Evolutionary conservation across 2,797 vertebrate species (phyloP).

Genomic region (Hoplostethus atlanticus): DNA sequence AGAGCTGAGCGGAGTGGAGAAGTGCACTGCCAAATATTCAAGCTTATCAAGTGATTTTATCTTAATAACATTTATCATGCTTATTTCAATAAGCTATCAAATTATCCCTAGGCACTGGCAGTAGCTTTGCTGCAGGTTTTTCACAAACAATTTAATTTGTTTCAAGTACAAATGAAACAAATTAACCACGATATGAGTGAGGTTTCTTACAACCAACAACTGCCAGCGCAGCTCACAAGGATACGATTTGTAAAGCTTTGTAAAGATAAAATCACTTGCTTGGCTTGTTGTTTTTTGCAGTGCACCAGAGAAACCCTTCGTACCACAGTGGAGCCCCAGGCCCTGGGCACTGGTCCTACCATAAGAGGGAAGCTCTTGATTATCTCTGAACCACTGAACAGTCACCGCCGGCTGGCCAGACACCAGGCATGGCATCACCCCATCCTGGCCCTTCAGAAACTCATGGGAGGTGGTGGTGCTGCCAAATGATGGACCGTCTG

Average conservation of each 20-base stretch:
- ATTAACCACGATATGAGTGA: not conserved
- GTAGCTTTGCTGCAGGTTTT: not conserved
- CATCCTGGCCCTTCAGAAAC: conserved; percentile 76
- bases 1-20: conserved; percentile 1
- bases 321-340: conserved; percentile 26
- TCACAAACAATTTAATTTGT: not conserved
- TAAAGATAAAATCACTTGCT: not conserved
- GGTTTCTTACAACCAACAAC: not conserved
- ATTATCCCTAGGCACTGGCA: not conserved
- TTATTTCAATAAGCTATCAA: not conserved
- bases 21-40: not conserved
- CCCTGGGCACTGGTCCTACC: conserved; percentile 65
- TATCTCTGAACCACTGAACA: conserved; percentile 71
- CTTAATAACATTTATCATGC: not conserved
- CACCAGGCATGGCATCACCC: conserved; percentile 72
- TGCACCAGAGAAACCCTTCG: conserved; percentile 10
- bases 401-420: conserved; percentile 75
- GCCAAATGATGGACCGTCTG: conserved; percentile 78
- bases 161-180: not conserved
- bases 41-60: conserved; percentile 2
- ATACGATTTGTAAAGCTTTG: not conserved
- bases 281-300: not conserved
- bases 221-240: not conserved
- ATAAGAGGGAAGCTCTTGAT: conserved; percentile 35
- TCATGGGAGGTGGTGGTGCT: conserved; percentile 75